Evolutionary conservation across 1,140 invertebrate genomes (phyloP).

Genomic region (Drosophila persimilis): DNA sequence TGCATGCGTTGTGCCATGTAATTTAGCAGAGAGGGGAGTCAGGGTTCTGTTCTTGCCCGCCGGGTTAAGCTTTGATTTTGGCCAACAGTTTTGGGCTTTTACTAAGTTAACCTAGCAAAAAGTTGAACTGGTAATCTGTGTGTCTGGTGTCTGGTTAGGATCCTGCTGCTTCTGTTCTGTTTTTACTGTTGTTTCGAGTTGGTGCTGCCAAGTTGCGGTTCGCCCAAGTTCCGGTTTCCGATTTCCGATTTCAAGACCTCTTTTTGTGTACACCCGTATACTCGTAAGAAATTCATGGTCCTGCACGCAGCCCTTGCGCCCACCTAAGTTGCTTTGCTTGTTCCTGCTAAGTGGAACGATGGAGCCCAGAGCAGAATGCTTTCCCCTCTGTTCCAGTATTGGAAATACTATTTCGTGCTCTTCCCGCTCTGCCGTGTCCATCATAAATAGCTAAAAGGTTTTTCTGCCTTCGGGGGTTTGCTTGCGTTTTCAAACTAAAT

Average conservation of each 20-base stretch:
- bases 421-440: slow-evolving; percentile 23
- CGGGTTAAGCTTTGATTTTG: slow-evolving; percentile 44
- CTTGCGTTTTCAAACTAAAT: slow-evolving; percentile 61
- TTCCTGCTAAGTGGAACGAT: slow-evolving; percentile 55
- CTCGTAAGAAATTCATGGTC: slow-evolving; percentile 79
- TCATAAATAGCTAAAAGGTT: slow-evolving; percentile 75
- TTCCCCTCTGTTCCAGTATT: slow-evolving; percentile 12
- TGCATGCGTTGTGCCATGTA: slow-evolving; percentile 38
- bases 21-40: slow-evolving; percentile 11
- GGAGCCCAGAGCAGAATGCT: slow-evolving; percentile 13
- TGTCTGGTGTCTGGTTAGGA: slow-evolving; percentile 51
- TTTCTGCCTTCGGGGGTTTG: slow-evolving; percentile 56
- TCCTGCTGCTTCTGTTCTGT: neutral
- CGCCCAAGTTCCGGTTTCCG: slow-evolving; percentile 71
- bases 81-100: slow-evolving; percentile 24
- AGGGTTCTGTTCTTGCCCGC: neutral
- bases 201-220: slow-evolving; percentile 60
- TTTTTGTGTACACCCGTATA: slow-evolving; percentile 53
- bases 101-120: slow-evolving; percentile 61
- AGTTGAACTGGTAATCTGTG: slow-evolving; percentile 71
- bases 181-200: slow-evolving; percentile 15
- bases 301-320: slow-evolving; percentile 59
- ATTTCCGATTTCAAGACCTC: slow-evolving; percentile 73
- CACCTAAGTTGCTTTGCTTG: slow-evolving; percentile 76
- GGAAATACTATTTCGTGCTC: slow-evolving; percentile 34